phyloP scores from a whole-genome alignment of 2,113 vertebrate species.

The Sceloporus tristichus region DNA sequence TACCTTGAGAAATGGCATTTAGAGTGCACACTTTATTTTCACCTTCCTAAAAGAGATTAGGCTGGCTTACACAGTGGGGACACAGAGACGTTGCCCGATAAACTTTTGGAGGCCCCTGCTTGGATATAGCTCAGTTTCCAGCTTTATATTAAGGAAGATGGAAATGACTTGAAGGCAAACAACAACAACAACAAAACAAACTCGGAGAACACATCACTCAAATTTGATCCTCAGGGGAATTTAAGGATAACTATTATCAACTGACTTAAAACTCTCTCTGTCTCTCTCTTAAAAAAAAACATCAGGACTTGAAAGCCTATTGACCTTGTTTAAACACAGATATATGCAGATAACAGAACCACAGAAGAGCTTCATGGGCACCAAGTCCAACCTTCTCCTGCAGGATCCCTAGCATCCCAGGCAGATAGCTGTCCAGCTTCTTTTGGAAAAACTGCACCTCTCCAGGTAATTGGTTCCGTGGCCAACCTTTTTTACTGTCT shows the following conservation, averaged over 20 bases:
- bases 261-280: slow-evolving; percentile 11
- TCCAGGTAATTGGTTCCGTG: too few species aligned
- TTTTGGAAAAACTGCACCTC: too few species aligned
- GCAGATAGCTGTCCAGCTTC: too few species aligned
- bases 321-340: not conserved
- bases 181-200: not conserved
- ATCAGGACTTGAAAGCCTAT: not conserved
- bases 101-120: not conserved
- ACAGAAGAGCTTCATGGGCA: too few species aligned
- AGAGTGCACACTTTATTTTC: not conserved
- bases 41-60: not conserved
- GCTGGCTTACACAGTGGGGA: not conserved
- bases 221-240: not conserved
- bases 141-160: slow-evolving; percentile 2
- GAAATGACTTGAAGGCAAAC: too few species aligned
- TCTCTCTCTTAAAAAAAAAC: not conserved
- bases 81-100: not conserved
- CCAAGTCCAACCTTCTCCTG: too few species aligned
- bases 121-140: slow-evolving; percentile 14
- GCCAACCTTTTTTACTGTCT: too few species aligned
- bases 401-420: too few species aligned
- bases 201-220: not conserved
- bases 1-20: not conserved
- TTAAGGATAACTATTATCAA: not conserved
- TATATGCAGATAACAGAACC: not conserved